Evolutionary conservation across 1,140 invertebrate species (phyloP).

Genomic region (Eriocheir sinensis): DNA sequence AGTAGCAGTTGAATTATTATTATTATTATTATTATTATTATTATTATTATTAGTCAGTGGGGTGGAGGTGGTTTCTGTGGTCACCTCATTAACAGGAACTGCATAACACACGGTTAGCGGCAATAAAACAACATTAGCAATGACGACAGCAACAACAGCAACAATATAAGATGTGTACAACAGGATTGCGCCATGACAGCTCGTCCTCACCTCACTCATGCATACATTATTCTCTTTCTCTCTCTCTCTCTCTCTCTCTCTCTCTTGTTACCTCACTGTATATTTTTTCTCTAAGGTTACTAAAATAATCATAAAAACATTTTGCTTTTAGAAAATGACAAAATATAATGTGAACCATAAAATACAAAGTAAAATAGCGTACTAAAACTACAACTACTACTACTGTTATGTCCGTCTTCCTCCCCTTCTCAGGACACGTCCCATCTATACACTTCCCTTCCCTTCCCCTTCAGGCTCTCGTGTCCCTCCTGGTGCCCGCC

Average conservation of each 20-base stretch:
- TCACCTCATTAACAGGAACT: not conserved
- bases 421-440: too few species aligned
- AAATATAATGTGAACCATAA: too few species aligned
- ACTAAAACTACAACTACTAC: too few species aligned
- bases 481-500: not conserved
- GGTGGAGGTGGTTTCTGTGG: not conserved
- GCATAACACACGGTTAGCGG: not conserved
- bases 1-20: not conserved
- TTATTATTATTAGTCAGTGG: not conserved
- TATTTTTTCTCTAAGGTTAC: not conserved
- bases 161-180: not conserved
- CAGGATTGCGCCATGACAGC: not conserved
- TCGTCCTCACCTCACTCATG: not conserved
- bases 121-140: not conserved
- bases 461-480: not conserved
- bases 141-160: not conserved
- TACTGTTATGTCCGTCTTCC: too few species aligned
- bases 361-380: too few species aligned
- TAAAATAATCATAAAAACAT: not conserved
- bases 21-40: not conserved
- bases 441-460: too few species aligned
- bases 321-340: too few species aligned
- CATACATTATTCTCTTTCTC: slow-evolving; percentile 31
- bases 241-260: slow-evolving; percentile 46
- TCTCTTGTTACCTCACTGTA: not conserved